A percentile compares a stretch with the other conserved stretches of the same genome.
These are phyloP conservation scores for Pseudeuparius sepicola DNA, from an alignment of 2,888 invertebrate species.

Conservation along the genomic window DNA sequence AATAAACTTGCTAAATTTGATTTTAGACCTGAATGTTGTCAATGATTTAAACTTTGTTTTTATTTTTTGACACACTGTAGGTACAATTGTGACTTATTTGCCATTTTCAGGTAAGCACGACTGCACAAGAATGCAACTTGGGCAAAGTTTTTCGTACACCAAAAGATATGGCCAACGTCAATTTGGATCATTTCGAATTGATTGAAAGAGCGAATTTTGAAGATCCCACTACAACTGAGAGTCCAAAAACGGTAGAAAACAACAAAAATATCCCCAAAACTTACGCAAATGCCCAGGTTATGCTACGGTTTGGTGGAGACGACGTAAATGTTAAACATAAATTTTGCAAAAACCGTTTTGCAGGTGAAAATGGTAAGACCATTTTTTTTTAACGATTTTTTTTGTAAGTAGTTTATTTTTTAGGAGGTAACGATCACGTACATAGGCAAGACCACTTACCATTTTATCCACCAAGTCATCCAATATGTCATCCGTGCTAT, in stretches of 20 bases:
- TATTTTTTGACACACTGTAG: too few relatives aligned
- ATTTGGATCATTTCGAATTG: slow-evolving; percentile 31
- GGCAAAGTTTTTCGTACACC: slow-evolving; percentile 29
- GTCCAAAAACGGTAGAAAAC: neutral
- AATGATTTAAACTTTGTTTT: too few relatives aligned
- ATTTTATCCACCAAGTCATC: neutral
- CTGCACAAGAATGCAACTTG: slow-evolving; percentile 23
- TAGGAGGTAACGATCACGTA: too few relatives aligned
- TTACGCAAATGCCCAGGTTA: slow-evolving; percentile 30
- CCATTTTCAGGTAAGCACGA: too few relatives aligned
- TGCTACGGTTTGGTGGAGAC: slow-evolving; percentile 27
- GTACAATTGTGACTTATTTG: too few relatives aligned
- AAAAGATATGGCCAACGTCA: slow-evolving; percentile 24
- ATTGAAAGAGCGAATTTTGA: slow-evolving; percentile 29
- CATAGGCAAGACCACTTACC: too few relatives aligned
- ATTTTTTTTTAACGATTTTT: too few relatives aligned
- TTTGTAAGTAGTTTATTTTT: too few relatives aligned
- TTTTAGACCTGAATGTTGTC: too few relatives aligned
- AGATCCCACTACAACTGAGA: slow-evolving; percentile 7
- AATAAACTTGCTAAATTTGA: neutral
- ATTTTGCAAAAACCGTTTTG: too few relatives aligned
- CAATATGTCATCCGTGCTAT: slow-evolving; percentile 14
- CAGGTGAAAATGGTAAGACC: too few relatives aligned
- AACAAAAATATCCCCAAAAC: slow-evolving; percentile 19
- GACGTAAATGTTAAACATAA: slow-evolving; percentile 20